Base-by-base conservation (phyloP, 2,797 vertebrate genomes). In the Sciaenops ocellatus region DNA sequence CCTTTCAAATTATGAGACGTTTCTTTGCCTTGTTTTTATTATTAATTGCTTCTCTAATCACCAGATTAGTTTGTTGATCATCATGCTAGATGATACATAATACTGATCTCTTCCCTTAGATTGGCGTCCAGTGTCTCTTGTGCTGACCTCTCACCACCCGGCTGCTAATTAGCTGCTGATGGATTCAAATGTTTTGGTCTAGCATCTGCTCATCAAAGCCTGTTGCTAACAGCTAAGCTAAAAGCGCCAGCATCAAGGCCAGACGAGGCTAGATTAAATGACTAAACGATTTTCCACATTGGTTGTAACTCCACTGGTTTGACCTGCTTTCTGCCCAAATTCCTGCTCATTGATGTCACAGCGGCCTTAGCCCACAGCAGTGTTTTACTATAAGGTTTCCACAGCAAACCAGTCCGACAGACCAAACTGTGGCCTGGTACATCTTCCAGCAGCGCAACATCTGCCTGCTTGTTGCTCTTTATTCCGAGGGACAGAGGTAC, bases 251-350 rank as follows among this genome's bases (percentile, higher is more conserved):
- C 28, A 26, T 6, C 16, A 46, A 52, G 52, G 62, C 57, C 28
- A 64, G 60, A 24, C 15, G 69, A 34, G n/a, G 48, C 67, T 63
- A 56, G 52, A 66, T 62, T 71, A 57, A 84, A 71, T 75, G 48
- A 61, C 63, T 72, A 30, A 78, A 76, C 71, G 60, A 80, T 75
- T 92, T 85, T 84, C 89, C 76, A 76, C 56, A 68, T 67, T 85
- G 78, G 59, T 79, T 84, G 80, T 86, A 78, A 70, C 72, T 66
- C 80, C 55, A 72, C 88, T 90, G 75, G 87, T 89, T 85, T 91
- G 85, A 92, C 92, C 87, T 89, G 85, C 84, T 92, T 89, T 89
- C 34, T 34, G 47, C 65, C 66, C 56, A 83, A 83, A 93, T 90
- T 89, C 89, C 79, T 82, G 13, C 66, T 75, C 50, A 67, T 69